These are phyloP conservation scores for Columba janthina DNA, from an alignment of 2,113 vertebrate genomes.

Conservation along the genomic window DNA sequence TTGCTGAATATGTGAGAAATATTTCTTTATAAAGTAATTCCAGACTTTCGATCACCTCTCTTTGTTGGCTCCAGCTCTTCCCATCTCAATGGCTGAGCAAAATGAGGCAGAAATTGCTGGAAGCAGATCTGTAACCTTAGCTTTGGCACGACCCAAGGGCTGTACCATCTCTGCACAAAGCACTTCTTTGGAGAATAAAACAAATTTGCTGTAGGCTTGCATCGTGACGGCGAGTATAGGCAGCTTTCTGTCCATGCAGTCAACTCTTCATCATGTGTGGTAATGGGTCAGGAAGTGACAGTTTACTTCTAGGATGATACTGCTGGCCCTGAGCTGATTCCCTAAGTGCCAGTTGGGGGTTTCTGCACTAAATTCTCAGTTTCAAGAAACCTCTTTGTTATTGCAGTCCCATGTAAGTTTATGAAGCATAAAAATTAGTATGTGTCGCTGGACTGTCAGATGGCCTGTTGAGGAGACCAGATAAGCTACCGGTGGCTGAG, in stretches of 20 bases:
- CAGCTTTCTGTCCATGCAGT: not conserved
- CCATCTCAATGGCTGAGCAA: not conserved
- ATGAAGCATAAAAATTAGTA: not conserved
- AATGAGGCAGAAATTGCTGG: not conserved
- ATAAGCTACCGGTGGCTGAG: not conserved
- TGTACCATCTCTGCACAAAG: not conserved
- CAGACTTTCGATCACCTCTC: not conserved
- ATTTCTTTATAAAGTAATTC: not conserved
- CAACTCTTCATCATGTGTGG: not conserved
- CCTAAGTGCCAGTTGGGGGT: not conserved
- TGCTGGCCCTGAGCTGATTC: not conserved
- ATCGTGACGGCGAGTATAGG: fast-evolving
- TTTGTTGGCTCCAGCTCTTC: not conserved
- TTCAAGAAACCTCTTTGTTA: not conserved
- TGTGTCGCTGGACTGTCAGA: not conserved
- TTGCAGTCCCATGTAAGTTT: not conserved
- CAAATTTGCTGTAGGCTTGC: not conserved
- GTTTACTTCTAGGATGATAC: not conserved
- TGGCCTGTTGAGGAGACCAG: not conserved
- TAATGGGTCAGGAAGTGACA: not conserved
- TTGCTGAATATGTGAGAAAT: not conserved
- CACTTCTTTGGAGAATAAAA: not conserved
- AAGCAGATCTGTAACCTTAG: not conserved
- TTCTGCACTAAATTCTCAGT: not conserved
- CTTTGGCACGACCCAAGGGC: not conserved